These are phyloP conservation scores for Erythrocebus patas DNA, from an alignment of 2,113 vertebrate genomes.

Conservation along the genomic window DNA sequence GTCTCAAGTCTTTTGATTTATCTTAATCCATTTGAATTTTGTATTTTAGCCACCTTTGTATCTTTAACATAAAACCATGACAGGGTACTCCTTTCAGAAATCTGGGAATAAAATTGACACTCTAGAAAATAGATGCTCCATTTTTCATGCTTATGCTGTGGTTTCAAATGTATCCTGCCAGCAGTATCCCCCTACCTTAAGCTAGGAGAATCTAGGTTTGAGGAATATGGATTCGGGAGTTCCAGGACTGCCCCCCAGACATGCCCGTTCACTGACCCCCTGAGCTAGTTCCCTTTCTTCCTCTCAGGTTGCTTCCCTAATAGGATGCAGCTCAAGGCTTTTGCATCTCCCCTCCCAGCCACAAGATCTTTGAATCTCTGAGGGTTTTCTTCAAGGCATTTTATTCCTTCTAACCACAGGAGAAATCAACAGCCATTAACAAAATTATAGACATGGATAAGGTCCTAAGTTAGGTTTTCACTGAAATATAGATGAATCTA, in stretches of 20 bases:
- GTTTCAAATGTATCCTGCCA: background rate
- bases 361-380: background rate
- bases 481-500: background rate
- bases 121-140: background rate
- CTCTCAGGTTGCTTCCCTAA: background rate
- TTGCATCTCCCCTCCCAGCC: background rate
- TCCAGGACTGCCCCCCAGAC: background rate
- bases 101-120: constrained; percentile 8
- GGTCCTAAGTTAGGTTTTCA: background rate
- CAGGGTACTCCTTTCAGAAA: background rate
- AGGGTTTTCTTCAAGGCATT: background rate
- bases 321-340: background rate
- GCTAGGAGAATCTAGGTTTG: background rate
- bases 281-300: background rate
- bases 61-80: background rate
- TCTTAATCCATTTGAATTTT: background rate
- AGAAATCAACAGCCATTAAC: background rate
- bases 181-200: too few species aligned
- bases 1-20: background rate
- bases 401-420: background rate
- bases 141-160: background rate
- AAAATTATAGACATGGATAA: background rate
- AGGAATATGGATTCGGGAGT: background rate
- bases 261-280: background rate
- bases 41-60: background rate